These are phyloP conservation scores for Cottus gobio DNA, from an alignment of 2,113 vertebrate genomes.

Conservation along the genomic window DNA sequence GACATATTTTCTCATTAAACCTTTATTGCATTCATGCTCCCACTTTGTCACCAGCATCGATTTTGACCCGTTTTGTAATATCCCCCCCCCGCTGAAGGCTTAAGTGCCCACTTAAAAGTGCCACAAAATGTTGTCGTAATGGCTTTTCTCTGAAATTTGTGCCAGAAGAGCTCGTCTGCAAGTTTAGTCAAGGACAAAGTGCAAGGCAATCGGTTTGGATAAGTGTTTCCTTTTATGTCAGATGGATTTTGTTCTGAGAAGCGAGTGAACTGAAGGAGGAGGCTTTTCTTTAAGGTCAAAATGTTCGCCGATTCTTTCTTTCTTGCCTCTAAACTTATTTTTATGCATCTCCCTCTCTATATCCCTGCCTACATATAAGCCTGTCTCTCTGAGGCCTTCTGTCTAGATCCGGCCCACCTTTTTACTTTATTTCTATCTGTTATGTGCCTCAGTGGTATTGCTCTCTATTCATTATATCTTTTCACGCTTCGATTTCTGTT, in stretches of 20 bases:
- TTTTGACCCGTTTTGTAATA: conserved; percentile 48
- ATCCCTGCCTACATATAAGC: not conserved
- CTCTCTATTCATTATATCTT: conserved; percentile 38
- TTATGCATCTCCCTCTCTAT: conserved; percentile 4
- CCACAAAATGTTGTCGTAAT: conserved; percentile 61
- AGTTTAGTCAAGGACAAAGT: conserved; percentile 44
- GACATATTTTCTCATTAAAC: conserved; percentile 44
- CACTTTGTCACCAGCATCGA: conserved; percentile 51
- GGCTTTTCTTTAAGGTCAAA: conserved; percentile 45
- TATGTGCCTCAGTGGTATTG: conserved; percentile 16
- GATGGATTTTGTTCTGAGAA: conserved; percentile 53
- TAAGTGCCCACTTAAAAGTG: conserved; percentile 42
- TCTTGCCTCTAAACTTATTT: not conserved
- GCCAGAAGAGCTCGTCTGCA: conserved; percentile 10
- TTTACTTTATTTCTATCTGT: conserved; percentile 23
- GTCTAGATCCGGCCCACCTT: conserved; percentile 11
- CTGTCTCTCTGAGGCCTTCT: conserved; percentile 2
- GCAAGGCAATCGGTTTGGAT: conserved; percentile 27
- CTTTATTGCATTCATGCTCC: conserved; percentile 10
- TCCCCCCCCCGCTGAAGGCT: conserved; percentile 30
- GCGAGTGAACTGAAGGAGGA: conserved; percentile 35
- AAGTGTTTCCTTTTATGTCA: conserved; percentile 58
- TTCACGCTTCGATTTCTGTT: conserved; percentile 24
- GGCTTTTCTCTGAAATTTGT: conserved; percentile 54
- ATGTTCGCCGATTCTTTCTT: conserved; percentile 32